Evolutionary conservation across 2,113 vertebrate genomes (phyloP).

Genomic region (Grus americana): DNA sequence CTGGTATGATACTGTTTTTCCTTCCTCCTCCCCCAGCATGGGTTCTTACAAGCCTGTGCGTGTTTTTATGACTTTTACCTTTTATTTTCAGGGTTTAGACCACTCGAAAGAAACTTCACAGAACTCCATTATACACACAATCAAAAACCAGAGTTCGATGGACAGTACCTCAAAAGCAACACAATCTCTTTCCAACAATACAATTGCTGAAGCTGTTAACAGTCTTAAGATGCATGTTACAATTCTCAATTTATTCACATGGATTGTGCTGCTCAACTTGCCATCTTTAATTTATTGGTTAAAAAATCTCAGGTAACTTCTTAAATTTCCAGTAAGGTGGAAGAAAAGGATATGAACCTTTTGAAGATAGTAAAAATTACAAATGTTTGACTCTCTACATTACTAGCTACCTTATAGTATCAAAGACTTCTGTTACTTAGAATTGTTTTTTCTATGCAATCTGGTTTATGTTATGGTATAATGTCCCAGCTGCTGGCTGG

Average conservation of each 20-base stretch:
- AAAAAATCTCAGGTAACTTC: conserved; percentile 89
- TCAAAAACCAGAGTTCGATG: neutral
- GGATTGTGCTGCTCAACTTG: conserved; percentile 82
- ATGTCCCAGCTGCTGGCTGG: too few relatives aligned
- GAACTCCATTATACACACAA: neutral
- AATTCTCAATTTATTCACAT: conserved; percentile 80
- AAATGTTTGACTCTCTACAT: neutral
- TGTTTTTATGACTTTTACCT: neutral
- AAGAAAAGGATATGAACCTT: neutral
- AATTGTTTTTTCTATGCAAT: neutral
- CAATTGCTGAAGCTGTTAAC: conserved; percentile 74
- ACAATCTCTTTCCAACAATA: neutral
- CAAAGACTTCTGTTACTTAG: neutral
- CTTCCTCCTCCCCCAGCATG: neutral
- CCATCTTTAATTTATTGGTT: conserved; percentile 93
- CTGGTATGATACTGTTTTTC: neutral
- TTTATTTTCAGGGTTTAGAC: conserved; percentile 59
- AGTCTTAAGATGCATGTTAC: conserved; percentile 87
- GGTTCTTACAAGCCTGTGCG: neutral
- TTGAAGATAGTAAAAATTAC: neutral
- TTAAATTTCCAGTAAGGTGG: neutral
- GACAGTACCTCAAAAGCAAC: neutral
- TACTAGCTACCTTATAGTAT: neutral
- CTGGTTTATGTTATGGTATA: neutral
- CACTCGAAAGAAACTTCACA: conserved; percentile 47